Base-by-base conservation (phyloP, 1,140 invertebrate species). In the Trichoplusia ni region DNA sequence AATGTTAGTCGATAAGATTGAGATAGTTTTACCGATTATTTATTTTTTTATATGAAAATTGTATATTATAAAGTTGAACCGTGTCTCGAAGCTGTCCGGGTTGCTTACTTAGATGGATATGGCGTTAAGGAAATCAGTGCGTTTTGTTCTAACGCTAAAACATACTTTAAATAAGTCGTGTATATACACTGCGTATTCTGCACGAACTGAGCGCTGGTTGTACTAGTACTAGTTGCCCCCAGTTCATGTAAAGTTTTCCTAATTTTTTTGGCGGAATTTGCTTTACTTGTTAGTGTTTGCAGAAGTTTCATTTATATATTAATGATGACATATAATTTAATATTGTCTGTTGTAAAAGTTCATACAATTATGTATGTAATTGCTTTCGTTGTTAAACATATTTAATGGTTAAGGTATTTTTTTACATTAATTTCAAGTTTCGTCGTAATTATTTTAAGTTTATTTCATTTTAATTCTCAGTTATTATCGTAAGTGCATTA, bases 401-500 rank as follows among this genome's bases (percentile, higher is more conserved):
- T 59, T 62, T 69, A 51, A 31, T 56, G 51, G 63, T 54, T 72
- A 65, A 69, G 42, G 65, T 70, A 63, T 66, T 67, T 69, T 64
- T 60, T 69, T 67, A 40, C 38, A 23, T 53, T 66, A 62, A 44
- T 64, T 23, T 38, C 62, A 60, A 70, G 65, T 40, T 77, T 69
- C 63, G 59, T 77, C 62, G 60, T 75, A 74, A 25, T 71, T 74
- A 64, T 29, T 70, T 75, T 71, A 76, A 64, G 35, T 71, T 75
- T 67, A 79, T n/a, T n/a, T n/a, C n/a, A n/a, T n/a, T n/a, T n/a
- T n/a, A n/a, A n/a, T 62, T 77, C 64, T 79, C 68, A 71, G 67
- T 84, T 72, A 79, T 65, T 75, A 66, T 81, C 73, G 67, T 89
- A 86, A 84, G 87, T 90, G 86, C 87, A 86, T 89, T 90, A 87